Base-by-base conservation (phyloP, 2,888 invertebrate species). In the Stenodera caucasica region DNA sequence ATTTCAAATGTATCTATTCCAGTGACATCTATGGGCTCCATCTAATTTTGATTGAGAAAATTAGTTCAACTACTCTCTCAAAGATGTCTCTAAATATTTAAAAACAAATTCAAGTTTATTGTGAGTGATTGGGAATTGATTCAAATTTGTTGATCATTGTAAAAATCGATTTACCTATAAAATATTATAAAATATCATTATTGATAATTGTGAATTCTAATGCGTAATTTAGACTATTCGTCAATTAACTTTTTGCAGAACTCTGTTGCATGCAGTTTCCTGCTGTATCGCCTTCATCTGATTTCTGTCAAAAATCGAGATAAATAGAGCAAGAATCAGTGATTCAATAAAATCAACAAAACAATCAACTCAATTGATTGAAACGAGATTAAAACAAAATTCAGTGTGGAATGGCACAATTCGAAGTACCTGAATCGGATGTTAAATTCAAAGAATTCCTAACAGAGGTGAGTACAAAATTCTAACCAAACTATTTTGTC, bases 361-460 rank as follows among this genome's bases (percentile, higher is more conserved):
- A 40, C 11, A 15, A 40, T 8, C 9, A 40, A 4, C 21, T 35
- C 5, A 45, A 45, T 45, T 21, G 12, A 11, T 45, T 45, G 7
- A 7, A 12, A 45, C 4, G 4, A 21, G 8, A 9, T n/a, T n/a
- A 7, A 15, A 37, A 2, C 15, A n/a, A n/a, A 37, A 14, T 15
- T 15, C 14, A 3, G 15, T n/a, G 8, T 7, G 35, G 45, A 59
- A 58, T 65, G 65, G 58, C 56, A 55, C 49, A 60, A 37, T 23
- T 61, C 2, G 56, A 30, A 15, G 35, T 78, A 58, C 77, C 79
- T 69, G 80, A 82, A 63, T 88, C 87, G 74, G 89, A 86, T 68
- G 88, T 88, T 72, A 88, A 88, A 66, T 93, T 93, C 77, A 88
- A 92, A 72, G 90, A 88, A 70, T 94, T 92, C 81, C 93, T 92